Percentiles rank a stretch among this genome's conserved stretches.
Evolutionary conservation across 2,888 invertebrate species (phyloP).

Genomic region (Balanococcus diminutus): DNA sequence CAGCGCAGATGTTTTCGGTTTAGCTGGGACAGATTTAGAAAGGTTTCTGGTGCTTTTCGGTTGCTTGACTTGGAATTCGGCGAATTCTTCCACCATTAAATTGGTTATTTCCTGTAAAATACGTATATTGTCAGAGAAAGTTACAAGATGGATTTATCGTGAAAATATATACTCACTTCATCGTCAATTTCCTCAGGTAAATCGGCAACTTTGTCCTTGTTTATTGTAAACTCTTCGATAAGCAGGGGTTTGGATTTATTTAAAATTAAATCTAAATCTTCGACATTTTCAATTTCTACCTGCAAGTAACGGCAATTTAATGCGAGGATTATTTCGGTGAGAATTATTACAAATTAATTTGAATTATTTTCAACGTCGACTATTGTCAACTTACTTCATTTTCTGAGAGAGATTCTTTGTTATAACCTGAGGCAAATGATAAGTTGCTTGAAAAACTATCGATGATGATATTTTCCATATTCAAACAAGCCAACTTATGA

Average conservation of each 20-base stretch:
- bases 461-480: neutral
- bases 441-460: neutral
- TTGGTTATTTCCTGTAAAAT: neutral
- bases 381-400: neutral
- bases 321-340: neutral
- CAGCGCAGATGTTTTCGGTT: neutral
- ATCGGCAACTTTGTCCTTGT: neutral
- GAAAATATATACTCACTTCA: neutral
- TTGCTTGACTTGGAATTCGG: neutral
- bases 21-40: neutral
- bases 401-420: neutral
- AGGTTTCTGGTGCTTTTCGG: neutral
- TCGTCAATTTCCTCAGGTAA: neutral
- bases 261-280: neutral
- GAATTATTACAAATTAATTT: neutral
- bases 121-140: no score
- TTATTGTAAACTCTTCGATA: neutral
- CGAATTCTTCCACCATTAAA: conserved; percentile 7
- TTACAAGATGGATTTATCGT: neutral
- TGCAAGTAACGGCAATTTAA: neutral
- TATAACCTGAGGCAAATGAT: neutral
- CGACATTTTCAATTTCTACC: neutral
- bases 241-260: neutral
- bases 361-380: neutral
- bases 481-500: neutral